phyloP scores from a whole-genome alignment of 2,113 vertebrate species.

The Columba janthina region DNA sequence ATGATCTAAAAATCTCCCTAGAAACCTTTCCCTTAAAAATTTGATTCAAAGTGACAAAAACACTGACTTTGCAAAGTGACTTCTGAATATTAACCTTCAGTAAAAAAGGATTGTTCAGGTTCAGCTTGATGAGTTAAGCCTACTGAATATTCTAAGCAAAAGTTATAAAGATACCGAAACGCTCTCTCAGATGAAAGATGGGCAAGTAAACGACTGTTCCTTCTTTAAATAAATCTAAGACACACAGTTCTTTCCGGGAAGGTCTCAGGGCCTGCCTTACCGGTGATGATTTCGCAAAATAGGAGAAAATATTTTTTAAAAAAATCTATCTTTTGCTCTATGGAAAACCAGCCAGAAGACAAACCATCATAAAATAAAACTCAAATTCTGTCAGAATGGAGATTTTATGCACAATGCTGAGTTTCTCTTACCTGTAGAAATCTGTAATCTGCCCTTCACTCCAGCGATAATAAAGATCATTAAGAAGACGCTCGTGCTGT shows the following conservation, averaged over 20 bases:
- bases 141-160: neutral
- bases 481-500: conserved; percentile 88
- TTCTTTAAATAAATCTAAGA: neutral
- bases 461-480: conserved; percentile 80
- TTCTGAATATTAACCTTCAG: neutral
- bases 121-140: neutral
- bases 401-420: fast-evolving
- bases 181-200: neutral
- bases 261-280: neutral
- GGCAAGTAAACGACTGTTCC: neutral
- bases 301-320: neutral
- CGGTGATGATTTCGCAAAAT: neutral
- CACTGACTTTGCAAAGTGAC: neutral
- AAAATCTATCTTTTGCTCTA: neutral
- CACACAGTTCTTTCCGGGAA: neutral
- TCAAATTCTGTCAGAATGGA: neutral
- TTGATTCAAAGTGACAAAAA: neutral
- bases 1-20: neutral
- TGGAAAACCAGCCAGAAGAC: neutral
- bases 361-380: neutral
- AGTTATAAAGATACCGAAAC: neutral
- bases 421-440: conserved; percentile 86
- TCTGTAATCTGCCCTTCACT: conserved; percentile 78
- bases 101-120: neutral
- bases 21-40: neutral